Evolutionary conservation across 1,140 invertebrate species (phyloP), one percentile per base, ranked within the genome.

Genomic region (Pogonomyrmex californicus): DNA sequence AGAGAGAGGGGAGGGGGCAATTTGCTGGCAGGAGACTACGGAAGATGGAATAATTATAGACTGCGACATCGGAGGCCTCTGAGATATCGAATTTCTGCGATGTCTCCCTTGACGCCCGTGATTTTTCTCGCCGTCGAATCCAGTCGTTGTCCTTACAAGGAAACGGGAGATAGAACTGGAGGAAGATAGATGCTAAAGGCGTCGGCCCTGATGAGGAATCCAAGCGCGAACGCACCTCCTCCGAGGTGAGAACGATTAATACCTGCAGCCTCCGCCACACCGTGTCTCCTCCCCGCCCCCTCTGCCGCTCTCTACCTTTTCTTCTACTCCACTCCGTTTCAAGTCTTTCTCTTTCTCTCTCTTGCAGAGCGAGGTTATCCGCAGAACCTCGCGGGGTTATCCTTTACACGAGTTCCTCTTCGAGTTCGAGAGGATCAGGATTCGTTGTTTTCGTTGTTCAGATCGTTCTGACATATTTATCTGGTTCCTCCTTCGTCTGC

Each of bases 11-110:
- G 66, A 47, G 78, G 36, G 7, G 36, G 44, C 41, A 38, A 56
- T 73, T 44, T 66, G 54, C 76, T 68, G 23, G 62, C 38, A 65
- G 51, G 49, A 23, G 23, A 6, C 49, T 63, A 82, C 49, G 33
- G 44, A 83, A 87, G 88, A 90, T 75, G 87, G 88, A 91, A 92
- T 92, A 92, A 92, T 92, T 92, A 92, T 90, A 91, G 87, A 91
- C 71, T 38, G 56, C 63, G 58, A 51, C 71, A 68, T 33, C 56
- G 44, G 44, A 9, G 44, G 44, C 63, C 54, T 3, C 51, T 63
- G 65, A 68, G 87, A 90, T 92, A 92, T 93, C 88, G 91, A 91
- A 92, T 93, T 93, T 93, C 92, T 86, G 63, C 85, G 33, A 38
- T 75, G 41, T 83, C 71, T 62, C 58, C 65, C 36, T 78, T 66